Base-by-base conservation (phyloP, 2,888 invertebrate genomes). In the Balanococcus diminutus region DNA sequence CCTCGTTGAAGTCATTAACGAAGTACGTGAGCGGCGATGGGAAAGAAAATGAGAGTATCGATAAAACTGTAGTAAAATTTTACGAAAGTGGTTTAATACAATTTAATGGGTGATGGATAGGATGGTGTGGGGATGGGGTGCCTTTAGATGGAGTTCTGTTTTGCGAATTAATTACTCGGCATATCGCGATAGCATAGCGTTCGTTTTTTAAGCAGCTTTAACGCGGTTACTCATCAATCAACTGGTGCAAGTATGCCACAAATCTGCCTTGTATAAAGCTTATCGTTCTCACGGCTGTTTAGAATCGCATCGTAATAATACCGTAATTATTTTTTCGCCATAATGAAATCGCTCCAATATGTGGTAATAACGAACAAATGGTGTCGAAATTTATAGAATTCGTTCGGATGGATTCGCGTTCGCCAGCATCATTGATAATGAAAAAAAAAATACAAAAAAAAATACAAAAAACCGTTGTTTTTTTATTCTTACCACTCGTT, bases 151-250 rank as follows among this genome's bases (percentile, higher is more conserved):
- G 56, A 56, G 56, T 22, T 56, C 22, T 56, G 56, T 56, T 56
- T 56, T 22, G 56, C 56, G 56, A 56, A 56, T 56, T 56, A 56
- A 56, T 56, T 56, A 56, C 56, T 56, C 56, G 8, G 56, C 22
- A 22, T 56, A 56, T 8, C 56, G 56, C 56, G 56, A 56, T 56
- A 56, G n/a, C 46, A 14, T 8, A 51, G 16, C 51, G 56, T 56
- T 22, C 22, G 56, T 56, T 56, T 56, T n/a, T 56, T 22, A 56
- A 56, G 56, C 56, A 56, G 56, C 56, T 56, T 56, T 56, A 56
- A 56, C 56, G 56, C 56, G 67, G 67, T 25, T 67, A 67, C 67
- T 67, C 67, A 67, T 67, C 67, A 67, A 67, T 67, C 67, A 67
- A 67, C 67, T 67, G 28, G 67, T 67, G 67, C 67, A 67, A 28